A percentile compares a stretch with the other conserved stretches of the same genome.
Evolutionary conservation across 2,888 invertebrate genomes (phyloP).

Genomic region (Synanthedon tipuliformis): DNA sequence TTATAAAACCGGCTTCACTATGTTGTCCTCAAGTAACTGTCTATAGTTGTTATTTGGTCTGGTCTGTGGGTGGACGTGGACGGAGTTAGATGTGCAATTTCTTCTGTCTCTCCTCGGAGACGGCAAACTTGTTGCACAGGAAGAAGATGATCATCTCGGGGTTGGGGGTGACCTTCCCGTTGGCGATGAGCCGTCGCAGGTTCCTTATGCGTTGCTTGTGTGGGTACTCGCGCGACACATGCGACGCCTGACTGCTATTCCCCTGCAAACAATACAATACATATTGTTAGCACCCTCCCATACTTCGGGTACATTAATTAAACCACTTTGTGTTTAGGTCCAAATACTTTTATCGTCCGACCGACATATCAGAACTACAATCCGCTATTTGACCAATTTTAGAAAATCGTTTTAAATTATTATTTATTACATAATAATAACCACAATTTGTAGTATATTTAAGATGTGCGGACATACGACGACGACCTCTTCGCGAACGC

Average conservation of each 20-base stretch:
- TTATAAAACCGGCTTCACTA: neutral
- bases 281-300: too few species aligned
- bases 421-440: too few species aligned
- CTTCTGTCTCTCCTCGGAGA: conserved; percentile 47
- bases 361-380: too few species aligned
- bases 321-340: too few species aligned
- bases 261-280: too few species aligned
- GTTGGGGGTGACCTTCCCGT: conserved; percentile 60
- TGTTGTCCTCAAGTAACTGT: neutral
- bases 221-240: conserved; percentile 59
- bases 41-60: neutral
- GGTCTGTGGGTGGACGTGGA: neutral
- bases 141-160: conserved; percentile 62
- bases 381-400: too few species aligned
- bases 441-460: too few species aligned
- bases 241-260: conserved; percentile 14
- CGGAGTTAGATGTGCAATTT: conserved; percentile 18
- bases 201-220: conserved; percentile 74
- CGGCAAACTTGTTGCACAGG: conserved; percentile 64
- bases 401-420: too few species aligned
- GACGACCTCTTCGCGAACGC: too few species aligned
- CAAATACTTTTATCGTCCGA: too few species aligned
- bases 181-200: conserved; percentile 56
- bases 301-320: too few species aligned
- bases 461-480: too few species aligned